A percentile compares a stretch with the other conserved stretches of the same genome.
phyloP scores from a whole-genome alignment of 2,888 invertebrate species.

The Pasiphila rectangulata region DNA sequence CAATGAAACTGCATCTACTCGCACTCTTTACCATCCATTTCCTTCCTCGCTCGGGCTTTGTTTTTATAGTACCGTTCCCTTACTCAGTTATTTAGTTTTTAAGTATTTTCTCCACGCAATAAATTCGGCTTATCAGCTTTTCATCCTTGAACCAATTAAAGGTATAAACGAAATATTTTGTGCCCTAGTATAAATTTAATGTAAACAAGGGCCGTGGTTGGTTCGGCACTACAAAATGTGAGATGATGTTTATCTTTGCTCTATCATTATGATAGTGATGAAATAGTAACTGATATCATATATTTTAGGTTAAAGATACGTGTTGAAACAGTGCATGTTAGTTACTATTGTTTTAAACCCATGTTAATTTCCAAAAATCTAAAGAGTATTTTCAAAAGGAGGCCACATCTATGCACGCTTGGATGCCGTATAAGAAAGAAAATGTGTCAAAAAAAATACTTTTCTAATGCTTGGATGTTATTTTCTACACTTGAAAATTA shows the following conservation, averaged over 20 bases:
- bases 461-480: too few species aligned
- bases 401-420: neutral
- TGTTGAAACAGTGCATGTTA: too few species aligned
- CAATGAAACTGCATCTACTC: too few species aligned
- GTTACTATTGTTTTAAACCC: too few species aligned
- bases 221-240: neutral
- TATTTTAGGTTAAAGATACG: too few species aligned
- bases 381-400: neutral
- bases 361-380: too few species aligned
- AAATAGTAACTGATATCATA: neutral
- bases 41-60: too few species aligned
- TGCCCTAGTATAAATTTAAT: neutral
- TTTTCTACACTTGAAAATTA: too few species aligned
- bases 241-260: conserved; percentile 5
- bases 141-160: conserved; percentile 38
- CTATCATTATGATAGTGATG: neutral
- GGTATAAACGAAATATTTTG: neutral
- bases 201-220: conserved; percentile 11
- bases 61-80: too few species aligned
- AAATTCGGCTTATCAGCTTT: conserved; percentile 26
- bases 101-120: conserved; percentile 27
- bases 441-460: too few species aligned
- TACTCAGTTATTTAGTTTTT: conserved; percentile 7
- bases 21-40: neutral
- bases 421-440: neutral